phyloP scores from a whole-genome alignment of 2,888 invertebrate species.

The Torymus aiolomorphi region DNA sequence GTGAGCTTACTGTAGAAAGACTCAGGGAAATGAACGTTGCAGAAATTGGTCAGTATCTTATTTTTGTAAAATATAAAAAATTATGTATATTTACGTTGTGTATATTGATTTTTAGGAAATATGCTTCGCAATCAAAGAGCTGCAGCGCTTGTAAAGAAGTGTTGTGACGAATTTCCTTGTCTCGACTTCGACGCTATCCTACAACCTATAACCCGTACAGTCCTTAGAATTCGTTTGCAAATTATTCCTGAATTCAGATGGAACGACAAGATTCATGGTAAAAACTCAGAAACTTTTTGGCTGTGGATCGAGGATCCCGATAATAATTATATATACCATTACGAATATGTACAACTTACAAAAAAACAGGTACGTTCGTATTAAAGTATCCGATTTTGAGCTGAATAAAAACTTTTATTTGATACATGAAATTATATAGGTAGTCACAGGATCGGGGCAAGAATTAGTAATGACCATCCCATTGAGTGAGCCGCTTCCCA shows the following conservation, averaged over 20 bases:
- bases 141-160: conserved; percentile 87
- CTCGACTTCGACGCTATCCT: conserved; percentile 89
- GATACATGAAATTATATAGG: conserved; percentile 57
- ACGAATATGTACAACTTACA: conserved; percentile 91
- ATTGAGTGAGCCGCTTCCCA: conserved; percentile 91
- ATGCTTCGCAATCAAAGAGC: conserved; percentile 86
- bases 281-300: conserved; percentile 94
- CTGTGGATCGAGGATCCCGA: conserved; percentile 98
- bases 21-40: conserved; percentile 91
- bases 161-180: conserved; percentile 89
- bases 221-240: conserved; percentile 88
- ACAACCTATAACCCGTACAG: conserved; percentile 97
- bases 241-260: conserved; percentile 87
- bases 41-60: conserved; percentile 83
- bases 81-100: neutral
- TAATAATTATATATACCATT: conserved; percentile 95
- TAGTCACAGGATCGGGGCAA: conserved; percentile 83
- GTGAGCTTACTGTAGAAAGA: conserved; percentile 84
- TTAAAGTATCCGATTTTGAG: too few relatives aligned
- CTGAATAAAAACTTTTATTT: neutral
- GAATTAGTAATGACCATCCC: conserved; percentile 97
- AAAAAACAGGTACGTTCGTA: conserved; percentile 82
- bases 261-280: conserved; percentile 94
- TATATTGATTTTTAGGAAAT: conserved; percentile 76
- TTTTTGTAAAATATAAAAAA: neutral